A percentile compares a stretch with the other conserved stretches of the same genome.
phyloP scores from a whole-genome alignment of 1,140 invertebrate species.

The Chymomyza costata region DNA sequence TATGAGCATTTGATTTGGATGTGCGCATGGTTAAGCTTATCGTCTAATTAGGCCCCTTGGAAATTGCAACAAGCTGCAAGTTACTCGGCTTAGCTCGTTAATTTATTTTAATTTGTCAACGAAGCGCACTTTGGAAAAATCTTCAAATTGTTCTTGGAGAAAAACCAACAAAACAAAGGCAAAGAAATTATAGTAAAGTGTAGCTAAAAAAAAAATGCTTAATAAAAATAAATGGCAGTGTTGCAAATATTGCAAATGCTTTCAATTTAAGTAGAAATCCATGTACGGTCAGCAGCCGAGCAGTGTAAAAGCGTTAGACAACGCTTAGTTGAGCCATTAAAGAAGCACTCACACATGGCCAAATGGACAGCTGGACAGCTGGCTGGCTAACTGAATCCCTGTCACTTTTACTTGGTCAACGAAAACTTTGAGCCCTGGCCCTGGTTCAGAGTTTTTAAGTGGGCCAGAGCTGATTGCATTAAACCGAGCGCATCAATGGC shows the following conservation, averaged over 20 bases:
- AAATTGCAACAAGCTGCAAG: neutral
- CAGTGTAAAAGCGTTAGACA: too few relatives aligned
- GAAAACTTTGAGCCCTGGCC: slow-evolving; percentile 9
- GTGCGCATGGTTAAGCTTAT: neutral
- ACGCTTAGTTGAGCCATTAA: too few relatives aligned
- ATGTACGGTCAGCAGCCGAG: slow-evolving; percentile 21
- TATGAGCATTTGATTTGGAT: too few relatives aligned
- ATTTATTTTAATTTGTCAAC: slow-evolving; percentile 57
- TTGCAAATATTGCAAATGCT: too few relatives aligned
- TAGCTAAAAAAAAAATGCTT: slow-evolving; percentile 7
- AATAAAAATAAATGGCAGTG: slow-evolving; percentile 51
- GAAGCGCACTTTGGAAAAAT: too few relatives aligned
- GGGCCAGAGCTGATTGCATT: slow-evolving; percentile 47
- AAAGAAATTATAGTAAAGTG: neutral
- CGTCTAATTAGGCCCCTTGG: neutral
- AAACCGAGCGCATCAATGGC: neutral
- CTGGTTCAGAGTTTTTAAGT: too few relatives aligned
- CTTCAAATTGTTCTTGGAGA: too few relatives aligned
- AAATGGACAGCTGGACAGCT: too few relatives aligned
- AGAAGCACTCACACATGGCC: too few relatives aligned
- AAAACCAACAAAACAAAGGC: neutral
- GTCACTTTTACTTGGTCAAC: neutral
- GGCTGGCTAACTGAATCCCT: too few relatives aligned
- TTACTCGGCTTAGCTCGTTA: too few relatives aligned
- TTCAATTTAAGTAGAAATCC: slow-evolving; percentile 43